Percentiles rank a stretch among this genome's conserved stretches.
These are phyloP conservation scores for Colletes collaris DNA, from an alignment of 2,888 invertebrate species.

Conservation along the genomic window DNA sequence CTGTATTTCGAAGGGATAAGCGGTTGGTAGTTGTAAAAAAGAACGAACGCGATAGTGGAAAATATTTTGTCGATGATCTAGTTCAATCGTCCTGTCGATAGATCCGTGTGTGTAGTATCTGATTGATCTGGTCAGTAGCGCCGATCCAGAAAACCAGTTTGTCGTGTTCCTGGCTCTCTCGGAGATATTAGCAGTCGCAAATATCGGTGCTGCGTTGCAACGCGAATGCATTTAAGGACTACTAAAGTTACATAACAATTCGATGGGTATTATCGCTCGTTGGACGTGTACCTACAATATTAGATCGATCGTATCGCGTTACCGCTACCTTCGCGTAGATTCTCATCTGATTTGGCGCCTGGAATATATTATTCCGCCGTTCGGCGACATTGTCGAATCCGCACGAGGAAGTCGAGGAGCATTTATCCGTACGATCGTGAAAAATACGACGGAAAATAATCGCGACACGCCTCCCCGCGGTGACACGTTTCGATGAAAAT, in stretches of 20 bases:
- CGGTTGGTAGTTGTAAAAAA: background rate
- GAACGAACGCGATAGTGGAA: background rate
- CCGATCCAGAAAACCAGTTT: conserved; percentile 65
- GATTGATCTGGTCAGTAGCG: conserved; percentile 48
- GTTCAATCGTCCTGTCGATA: conserved; percentile 16
- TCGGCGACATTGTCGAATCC: conserved; percentile 8
- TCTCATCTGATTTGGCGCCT: conserved; percentile 34
- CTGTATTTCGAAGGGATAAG: background rate
- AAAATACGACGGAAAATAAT: too few relatives aligned
- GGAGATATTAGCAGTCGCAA: conserved; percentile 46
- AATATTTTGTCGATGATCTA: conserved; percentile 21
- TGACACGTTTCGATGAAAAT: too few relatives aligned
- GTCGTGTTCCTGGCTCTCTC: conserved; percentile 57
- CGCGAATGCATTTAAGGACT: conserved; percentile 62
- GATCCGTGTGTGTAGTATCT: conserved; percentile 22
- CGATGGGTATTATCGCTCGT: conserved; percentile 50
- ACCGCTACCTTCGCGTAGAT: conserved; percentile 38
- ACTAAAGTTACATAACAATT: conserved; percentile 59
- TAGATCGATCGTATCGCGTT: conserved; percentile 49
- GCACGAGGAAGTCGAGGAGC: background rate
- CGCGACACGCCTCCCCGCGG: too few relatives aligned
- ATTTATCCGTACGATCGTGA: too few relatives aligned
- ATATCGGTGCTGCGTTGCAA: conserved; percentile 52
- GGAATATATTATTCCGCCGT: conserved; percentile 12
- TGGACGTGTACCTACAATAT: conserved; percentile 44